Evolutionary conservation across 2,113 vertebrate genomes (phyloP).

Genomic region (Protobothrops mucrosquamatus): DNA sequence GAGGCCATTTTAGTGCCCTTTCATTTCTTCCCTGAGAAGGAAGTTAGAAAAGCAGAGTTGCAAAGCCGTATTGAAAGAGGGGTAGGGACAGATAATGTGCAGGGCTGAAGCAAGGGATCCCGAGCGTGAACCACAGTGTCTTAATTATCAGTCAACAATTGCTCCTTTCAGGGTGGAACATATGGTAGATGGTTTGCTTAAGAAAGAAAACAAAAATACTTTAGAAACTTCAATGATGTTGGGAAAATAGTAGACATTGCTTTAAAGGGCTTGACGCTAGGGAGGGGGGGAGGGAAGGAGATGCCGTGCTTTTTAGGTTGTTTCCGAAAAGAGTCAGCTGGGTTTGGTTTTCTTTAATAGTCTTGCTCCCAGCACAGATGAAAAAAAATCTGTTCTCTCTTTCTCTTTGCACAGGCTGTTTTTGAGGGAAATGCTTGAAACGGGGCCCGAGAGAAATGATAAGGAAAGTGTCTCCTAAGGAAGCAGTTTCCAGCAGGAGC

Average conservation of each 20-base stretch:
- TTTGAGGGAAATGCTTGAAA: neutral
- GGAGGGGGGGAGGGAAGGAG: neutral
- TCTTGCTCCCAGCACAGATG: neutral
- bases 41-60: constrained; percentile 74
- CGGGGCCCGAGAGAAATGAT: neutral
- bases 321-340: neutral
- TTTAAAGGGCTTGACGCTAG: constrained; percentile 49
- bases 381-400: neutral
- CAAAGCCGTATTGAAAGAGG: constrained; percentile 69
- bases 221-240: constrained; percentile 26
- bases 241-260: constrained; percentile 52
- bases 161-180: constrained; percentile 69
- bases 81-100: constrained; percentile 62
- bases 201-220: constrained; percentile 50
- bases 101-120: constrained; percentile 63
- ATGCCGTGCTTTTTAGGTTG: neutral
- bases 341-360: constrained; percentile 18
- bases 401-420: neutral
- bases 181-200: constrained; percentile 74
- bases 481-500: neutral
- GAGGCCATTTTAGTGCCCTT: constrained; percentile 67
- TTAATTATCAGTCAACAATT: constrained; percentile 73
- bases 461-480: neutral
- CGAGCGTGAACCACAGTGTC: constrained; percentile 64
- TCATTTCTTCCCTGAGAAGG: constrained; percentile 48